Evolutionary conservation across 2,113 vertebrate genomes (phyloP), one percentile per base, ranked within the genome.

Genomic region (Dicerorhinus sumatrensis): DNA sequence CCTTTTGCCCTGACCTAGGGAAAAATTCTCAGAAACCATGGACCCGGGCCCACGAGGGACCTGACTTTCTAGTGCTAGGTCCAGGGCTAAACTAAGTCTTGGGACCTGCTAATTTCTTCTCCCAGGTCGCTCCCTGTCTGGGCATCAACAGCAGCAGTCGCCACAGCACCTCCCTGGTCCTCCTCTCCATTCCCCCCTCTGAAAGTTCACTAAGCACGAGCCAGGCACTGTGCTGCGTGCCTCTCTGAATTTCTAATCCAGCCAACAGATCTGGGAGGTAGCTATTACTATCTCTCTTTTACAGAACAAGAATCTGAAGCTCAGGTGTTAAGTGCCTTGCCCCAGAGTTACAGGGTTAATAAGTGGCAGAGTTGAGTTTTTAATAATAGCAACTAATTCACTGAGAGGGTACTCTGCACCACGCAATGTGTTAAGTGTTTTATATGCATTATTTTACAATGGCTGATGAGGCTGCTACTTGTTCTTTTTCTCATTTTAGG

Each of bases 1-100:
- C 33, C 51, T 39, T 76, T 92, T 56, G 33, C 31, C 84, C 62
- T 54, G 9, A 51, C 27, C 56, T 39, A 58, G 58, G 54, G 1
- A 82, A 86, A 91, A 73, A 75, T 29, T 84, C 69, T 88, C 58
- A 90, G 89, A 96, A 93, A 87, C 17, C 62, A 80, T 0, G 27
- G 65, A 89, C 17, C 56, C 79, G 46, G 31, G 23, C 48, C 48
- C 23, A 7, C 8, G 31, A 65, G 36, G 73, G 48, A 89, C 39
- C 33, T 81, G 48, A 84, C 46, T 82, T 91, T 62, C 83, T 80
- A 94, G 46, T 33, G n/a, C 65, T 29, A 25, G 20, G 48, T 75
- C 73, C 39, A 63, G 18, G 6, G 58, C 16, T 36, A 9, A 90
- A 76, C 27, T 48, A 70, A 97, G 33, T 79, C 10, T 73, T 8